Evolutionary conservation across 1,140 invertebrate species (phyloP), one percentile per base, ranked within the genome.

Genomic region (Trichogramma pretiosum): DNA sequence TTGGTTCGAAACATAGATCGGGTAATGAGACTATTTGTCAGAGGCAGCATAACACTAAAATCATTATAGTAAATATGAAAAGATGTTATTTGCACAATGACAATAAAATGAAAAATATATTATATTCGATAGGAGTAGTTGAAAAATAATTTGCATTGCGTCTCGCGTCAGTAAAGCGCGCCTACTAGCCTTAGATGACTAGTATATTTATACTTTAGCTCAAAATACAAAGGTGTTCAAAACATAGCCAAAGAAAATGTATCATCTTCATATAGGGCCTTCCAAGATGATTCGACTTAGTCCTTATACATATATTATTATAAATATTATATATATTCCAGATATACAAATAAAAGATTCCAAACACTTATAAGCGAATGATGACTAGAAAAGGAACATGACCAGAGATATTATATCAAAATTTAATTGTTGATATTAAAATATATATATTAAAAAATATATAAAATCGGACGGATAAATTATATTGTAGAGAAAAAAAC

Each of bases 171-270:
- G 22, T 38, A 37, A 41, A 50, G 50, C 52, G 53, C 58, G 58
- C 56, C 56, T 60, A 60, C 54, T 56, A 55, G 53, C 56, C 52
- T 56, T 55, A 60, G 47, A 53, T 53, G 54, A 56, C 53, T 58
- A 58, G 55, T 60, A 56, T n/a, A n/a, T 52, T 56, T 50, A 26
- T 54, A 55, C 22, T 52, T 41, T 60, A 58, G 56, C 48, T 56
- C 50, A 50, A n/a, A n/a, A n/a, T n/a, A n/a, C n/a, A 44, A 57
- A 54, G 50, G 57, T 57, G 53, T 61, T 61, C 52, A 60, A 55
- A 50, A 45, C 45, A 50, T 50, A 50, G 48, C 39, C 45, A 45
- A 18, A n/a, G n/a, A n/a, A 28, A 50, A 24, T 22, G 41, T 34
- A 45, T 48, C 39, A 10, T 44, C 26, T n/a, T n/a, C n/a, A n/a